Evolutionary conservation across 2,888 invertebrate species (phyloP), one percentile per base, ranked within the genome.

Genomic region (Agonopterix arenella): DNA sequence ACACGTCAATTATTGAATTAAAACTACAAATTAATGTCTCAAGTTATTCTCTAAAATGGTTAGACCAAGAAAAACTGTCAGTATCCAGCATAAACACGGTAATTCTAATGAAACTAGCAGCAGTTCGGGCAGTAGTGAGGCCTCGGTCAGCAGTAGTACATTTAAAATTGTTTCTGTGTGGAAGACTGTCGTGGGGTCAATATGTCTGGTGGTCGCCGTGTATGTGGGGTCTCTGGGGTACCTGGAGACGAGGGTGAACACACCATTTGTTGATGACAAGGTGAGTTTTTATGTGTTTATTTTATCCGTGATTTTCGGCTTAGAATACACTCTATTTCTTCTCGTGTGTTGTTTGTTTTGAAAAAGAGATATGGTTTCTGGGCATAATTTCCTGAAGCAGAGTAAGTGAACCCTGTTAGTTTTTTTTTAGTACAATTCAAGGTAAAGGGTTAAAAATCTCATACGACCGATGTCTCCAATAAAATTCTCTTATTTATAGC

Each of bases 181-280:
- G 93, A 93, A 93, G 74, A 91, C 92, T 11, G 66, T 89, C 16
- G 76, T 92, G 10, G 93, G 93, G 7, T 89, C 88, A 44, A 69
- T 89, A 9, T 94, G 93, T 60, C 89, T 96, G 51, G 76, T 89
- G 0, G 88, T 95, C 47, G 96, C 96, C 2, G 91, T 92, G 0
- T 93, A 93, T 71, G 93, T 95, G 59, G 93, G 95, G 47, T 94
- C 94, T 61, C 82, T 94, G 65, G 97, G 97, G 1, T 97, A 97
- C 70, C 77, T 96, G 55, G 96, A 97, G 84, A 97, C 96, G 0
- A 90, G 96, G 59, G 96, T 97, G 0, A 96, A 96, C 73, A 97
- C 97, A 0, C 96, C 96, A 0, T 93, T 94, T 58, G 93, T 94
- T 65, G 92, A 92, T 59, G 92, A 93, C 58, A 96, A 95, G 90